Percentiles rank a stretch among this genome's conserved stretches.
Conservation (phyloP, 92 coral and sea anemone genomes). For the Pocillopora meandrina region DNA sequence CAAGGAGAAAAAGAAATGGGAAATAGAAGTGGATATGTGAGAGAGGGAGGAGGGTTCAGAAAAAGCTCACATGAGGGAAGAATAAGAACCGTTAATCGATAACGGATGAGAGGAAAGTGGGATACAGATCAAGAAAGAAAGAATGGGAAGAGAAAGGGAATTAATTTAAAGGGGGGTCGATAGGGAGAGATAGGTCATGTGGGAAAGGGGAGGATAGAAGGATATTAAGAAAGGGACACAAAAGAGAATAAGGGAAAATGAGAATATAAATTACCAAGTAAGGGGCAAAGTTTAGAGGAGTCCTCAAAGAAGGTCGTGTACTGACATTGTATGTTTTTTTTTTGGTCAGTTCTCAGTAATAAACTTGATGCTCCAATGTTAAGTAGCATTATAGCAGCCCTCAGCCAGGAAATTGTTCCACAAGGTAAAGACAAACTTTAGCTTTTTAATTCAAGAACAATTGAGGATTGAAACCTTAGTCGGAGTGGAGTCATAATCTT, state of each 20-base stretch:
- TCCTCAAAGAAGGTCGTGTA: too few relatives aligned
- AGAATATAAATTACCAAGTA: too few relatives aligned
- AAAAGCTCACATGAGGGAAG: neutral
- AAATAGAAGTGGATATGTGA: neutral
- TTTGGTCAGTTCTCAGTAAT: constrained; percentile 79
- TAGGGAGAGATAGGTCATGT: too few relatives aligned
- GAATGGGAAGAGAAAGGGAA: too few relatives aligned
- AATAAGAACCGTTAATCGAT: neutral
- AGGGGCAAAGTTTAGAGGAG: too few relatives aligned
- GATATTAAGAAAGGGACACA: too few relatives aligned
- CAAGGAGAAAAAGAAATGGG: neutral
- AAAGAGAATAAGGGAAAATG: too few relatives aligned
- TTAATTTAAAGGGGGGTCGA: too few relatives aligned
- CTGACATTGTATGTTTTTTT: neutral
- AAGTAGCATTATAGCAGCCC: constrained; percentile 69
- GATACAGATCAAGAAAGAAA: too few relatives aligned
- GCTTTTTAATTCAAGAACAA: neutral
- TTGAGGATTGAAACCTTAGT: neutral
- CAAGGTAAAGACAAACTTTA: constrained; percentile 65
- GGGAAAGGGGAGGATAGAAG: too few relatives aligned
- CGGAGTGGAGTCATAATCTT: neutral
- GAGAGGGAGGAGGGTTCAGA: neutral
- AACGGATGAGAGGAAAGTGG: too few relatives aligned
- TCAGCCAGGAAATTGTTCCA: constrained; percentile 67
- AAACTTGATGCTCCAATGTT: constrained; percentile 93